A percentile compares a stretch with the other conserved stretches of the same genome.
Conservation (phyloP, 2,797 vertebrate genomes). For the Urosaurus nigricauda region DNA sequence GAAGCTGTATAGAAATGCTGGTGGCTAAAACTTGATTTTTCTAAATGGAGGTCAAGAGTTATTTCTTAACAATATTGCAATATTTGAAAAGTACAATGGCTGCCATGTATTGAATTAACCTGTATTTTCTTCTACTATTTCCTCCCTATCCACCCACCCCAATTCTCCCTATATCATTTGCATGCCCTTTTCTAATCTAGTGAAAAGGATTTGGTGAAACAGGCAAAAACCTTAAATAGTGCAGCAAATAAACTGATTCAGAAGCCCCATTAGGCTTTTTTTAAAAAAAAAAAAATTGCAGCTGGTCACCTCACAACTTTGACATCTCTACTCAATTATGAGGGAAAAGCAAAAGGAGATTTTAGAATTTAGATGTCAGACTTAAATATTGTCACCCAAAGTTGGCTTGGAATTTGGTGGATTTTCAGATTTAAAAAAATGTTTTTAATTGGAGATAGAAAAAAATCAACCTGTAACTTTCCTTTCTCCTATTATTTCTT, state of each 20-base stretch:
- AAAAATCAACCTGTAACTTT: constrained; percentile 67
- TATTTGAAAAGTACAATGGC: neutral
- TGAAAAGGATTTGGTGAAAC: constrained; percentile 97
- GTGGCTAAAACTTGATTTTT: fast-evolving
- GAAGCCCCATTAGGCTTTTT: constrained; percentile 86
- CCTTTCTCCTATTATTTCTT: constrained; percentile 63
- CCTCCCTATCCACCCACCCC: constrained; percentile 68
- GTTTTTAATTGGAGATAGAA: constrained; percentile 74
- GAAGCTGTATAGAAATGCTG: fast-evolving
- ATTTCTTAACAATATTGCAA: neutral
- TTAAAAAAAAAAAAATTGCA: constrained; percentile 30
- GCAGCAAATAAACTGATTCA: constrained; percentile 93
- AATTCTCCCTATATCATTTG: constrained; percentile 73
- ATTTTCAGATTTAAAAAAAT: constrained; percentile 66
- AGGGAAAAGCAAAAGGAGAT: constrained; percentile 71
- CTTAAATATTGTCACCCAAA: constrained; percentile 76
- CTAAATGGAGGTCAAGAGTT: neutral
- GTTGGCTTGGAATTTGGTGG: constrained; percentile 76
- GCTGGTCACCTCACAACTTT: constrained; percentile 74
- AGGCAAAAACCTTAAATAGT: constrained; percentile 95
- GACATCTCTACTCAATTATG: constrained; percentile 71
- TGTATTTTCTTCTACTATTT: constrained; percentile 77
- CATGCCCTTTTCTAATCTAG: constrained; percentile 78
- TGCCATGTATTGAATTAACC: constrained; percentile 63
- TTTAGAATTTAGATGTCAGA: constrained; percentile 74